Conservation (phyloP, 2,888 invertebrate species). For the Kuschelorhynchus macadamiae region DNA sequence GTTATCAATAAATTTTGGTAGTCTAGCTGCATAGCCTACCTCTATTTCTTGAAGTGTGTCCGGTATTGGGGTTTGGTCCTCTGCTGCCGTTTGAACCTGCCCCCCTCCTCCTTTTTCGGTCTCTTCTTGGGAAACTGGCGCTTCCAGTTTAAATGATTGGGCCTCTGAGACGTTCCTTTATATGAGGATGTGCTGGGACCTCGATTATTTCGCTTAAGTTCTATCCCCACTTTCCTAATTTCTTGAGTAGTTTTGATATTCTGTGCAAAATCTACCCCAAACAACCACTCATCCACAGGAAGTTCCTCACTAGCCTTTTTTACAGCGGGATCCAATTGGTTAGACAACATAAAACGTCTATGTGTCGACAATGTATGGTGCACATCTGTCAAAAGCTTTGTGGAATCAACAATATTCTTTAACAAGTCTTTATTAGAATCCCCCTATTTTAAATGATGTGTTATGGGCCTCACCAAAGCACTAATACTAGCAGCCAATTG, state of each 20-base stretch:
- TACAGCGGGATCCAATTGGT: not conserved
- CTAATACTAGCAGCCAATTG: not conserved
- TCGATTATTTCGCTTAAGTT: not conserved
- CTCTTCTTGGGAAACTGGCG: conserved; percentile 2
- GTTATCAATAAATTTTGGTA: too few species aligned
- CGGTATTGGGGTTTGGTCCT: too few species aligned
- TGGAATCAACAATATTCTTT: not conserved
- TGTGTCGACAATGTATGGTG: not conserved
- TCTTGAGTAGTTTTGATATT: not conserved
- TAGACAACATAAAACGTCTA: not conserved
- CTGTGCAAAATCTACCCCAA: not conserved
- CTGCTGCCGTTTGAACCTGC: too few species aligned
- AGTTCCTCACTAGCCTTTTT: not conserved
- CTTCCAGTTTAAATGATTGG: conserved; percentile 11
- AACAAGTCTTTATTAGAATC: not conserved
- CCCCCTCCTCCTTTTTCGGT: conserved; percentile 11
- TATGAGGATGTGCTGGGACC: too few species aligned
- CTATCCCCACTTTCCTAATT: not conserved
- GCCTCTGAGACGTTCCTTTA: too few species aligned
- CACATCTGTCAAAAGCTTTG: not conserved
- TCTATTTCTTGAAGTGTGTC: too few species aligned
- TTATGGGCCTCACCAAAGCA: not conserved
- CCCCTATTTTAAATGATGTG: not conserved
- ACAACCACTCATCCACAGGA: not conserved
- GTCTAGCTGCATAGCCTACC: too few species aligned